Conservation (phyloP, 2,113 vertebrate genomes). For the Empidonax traillii region DNA sequence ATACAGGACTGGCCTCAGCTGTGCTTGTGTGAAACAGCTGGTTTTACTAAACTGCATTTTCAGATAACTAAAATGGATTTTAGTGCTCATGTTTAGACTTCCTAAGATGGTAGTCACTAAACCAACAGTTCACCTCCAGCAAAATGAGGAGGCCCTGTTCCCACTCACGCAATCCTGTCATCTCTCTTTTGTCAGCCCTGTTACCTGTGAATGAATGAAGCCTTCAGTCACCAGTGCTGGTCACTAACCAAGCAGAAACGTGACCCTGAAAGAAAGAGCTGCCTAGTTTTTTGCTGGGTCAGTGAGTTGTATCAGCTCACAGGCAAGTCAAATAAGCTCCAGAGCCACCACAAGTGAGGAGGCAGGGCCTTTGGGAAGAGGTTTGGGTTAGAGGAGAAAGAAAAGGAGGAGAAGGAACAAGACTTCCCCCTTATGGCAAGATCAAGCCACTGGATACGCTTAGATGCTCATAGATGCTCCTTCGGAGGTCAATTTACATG, state of each 20-base stretch:
- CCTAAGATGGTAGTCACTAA: not conserved
- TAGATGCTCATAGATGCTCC: not conserved
- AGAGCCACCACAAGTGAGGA: not conserved
- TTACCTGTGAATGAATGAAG: not conserved
- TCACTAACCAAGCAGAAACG: not conserved
- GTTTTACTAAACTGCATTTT: not conserved
- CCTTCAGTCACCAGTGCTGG: not conserved
- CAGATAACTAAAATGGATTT: not conserved
- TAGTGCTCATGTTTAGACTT: not conserved
- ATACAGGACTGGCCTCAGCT: not conserved
- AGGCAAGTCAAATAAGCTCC: not conserved
- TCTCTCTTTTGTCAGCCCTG: not conserved
- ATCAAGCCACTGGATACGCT: not conserved
- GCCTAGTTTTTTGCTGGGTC: not conserved
- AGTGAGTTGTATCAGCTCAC: not conserved
- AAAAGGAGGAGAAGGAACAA: constrained; percentile 29
- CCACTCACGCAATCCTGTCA: not conserved
- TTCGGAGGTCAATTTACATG: not conserved
- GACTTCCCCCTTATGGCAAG: constrained; percentile 46
- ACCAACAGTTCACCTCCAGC: not conserved
- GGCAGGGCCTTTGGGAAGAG: not conserved
- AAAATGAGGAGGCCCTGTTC: not conserved
- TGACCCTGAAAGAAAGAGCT: not conserved
- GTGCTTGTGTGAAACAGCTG: not conserved
- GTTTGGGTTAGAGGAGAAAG: not conserved